A percentile compares a stretch with the other conserved stretches of the same genome.
Evolutionary conservation across 2,113 vertebrate species (phyloP).

Genomic region (Urocynchramus pylzowi): DNA sequence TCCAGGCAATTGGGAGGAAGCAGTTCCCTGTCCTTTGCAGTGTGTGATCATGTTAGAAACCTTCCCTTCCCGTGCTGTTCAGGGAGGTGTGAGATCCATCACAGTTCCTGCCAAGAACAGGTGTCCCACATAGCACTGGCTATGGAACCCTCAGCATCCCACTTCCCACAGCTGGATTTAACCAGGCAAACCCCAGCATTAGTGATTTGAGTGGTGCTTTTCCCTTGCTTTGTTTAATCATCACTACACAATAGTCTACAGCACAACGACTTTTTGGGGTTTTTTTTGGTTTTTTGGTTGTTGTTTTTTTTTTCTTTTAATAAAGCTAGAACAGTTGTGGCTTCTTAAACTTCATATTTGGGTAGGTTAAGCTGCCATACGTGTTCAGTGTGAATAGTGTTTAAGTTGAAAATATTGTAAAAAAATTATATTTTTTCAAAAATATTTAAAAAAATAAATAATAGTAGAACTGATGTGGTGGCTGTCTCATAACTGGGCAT

Average conservation of each 20-base stretch:
- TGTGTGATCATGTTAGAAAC: slow-evolving; percentile 32
- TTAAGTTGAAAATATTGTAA: slow-evolving; percentile 89
- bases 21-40: slow-evolving; percentile 9
- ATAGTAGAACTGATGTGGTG: slow-evolving; percentile 79
- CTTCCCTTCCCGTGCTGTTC: neutral
- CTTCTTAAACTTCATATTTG: slow-evolving; percentile 81
- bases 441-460: slow-evolving; percentile 95
- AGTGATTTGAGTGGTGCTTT: slow-evolving; percentile 79
- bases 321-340: slow-evolving; percentile 81
- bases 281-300: neutral
- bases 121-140: slow-evolving; percentile 10
- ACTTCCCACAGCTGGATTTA: slow-evolving; percentile 43
- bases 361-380: slow-evolving; percentile 82
- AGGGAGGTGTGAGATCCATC: slow-evolving; percentile 36
- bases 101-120: neutral
- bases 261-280: slow-evolving; percentile 68
- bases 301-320: slow-evolving; percentile 64
- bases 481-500: slow-evolving; percentile 38
- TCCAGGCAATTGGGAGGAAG: neutral
- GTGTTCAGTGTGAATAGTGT: slow-evolving; percentile 89
- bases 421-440: slow-evolving; percentile 91
- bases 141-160: slow-evolving; percentile 18
- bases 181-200: slow-evolving; percentile 47
- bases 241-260: slow-evolving; percentile 78
- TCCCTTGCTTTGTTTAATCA: slow-evolving; percentile 78